Percentiles rank a stretch among this genome's conserved stretches.
phyloP scores from a whole-genome alignment of 2,113 vertebrate genomes.

The Aegithalos caudatus region DNA sequence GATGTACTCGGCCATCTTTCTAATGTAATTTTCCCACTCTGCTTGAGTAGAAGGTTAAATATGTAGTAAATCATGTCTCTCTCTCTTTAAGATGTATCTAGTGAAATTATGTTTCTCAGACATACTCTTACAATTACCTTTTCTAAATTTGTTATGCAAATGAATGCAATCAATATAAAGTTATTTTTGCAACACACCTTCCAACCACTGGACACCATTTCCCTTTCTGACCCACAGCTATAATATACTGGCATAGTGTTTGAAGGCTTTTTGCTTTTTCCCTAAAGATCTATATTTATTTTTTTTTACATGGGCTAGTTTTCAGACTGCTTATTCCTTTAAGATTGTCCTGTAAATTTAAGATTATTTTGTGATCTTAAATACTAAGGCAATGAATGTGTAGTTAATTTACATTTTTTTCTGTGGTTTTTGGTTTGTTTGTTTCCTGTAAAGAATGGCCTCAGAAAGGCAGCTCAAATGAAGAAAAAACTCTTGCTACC shows the following conservation, averaged over 20 bases:
- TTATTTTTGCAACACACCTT: constrained; percentile 13
- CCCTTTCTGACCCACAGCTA: background rate
- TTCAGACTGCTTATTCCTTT: background rate
- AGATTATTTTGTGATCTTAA: constrained; percentile 2
- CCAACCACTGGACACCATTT: background rate
- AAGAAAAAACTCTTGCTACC: constrained; percentile 37
- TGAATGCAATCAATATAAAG: background rate
- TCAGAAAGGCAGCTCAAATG: constrained; percentile 33
- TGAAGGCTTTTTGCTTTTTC: constrained; percentile 25
- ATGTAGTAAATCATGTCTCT: constrained; percentile 53
- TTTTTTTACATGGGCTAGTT: constrained; percentile 62
- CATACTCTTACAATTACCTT: background rate
- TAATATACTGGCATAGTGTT: background rate
- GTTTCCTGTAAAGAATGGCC: background rate
- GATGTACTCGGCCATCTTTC: background rate
- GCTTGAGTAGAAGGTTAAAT: constrained; percentile 57
- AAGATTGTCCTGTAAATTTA: background rate
- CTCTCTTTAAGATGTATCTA: constrained; percentile 1
- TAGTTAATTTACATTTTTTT: background rate
- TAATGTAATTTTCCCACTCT: constrained; percentile 53
- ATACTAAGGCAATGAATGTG: background rate
- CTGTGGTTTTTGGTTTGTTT: background rate
- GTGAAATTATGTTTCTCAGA: constrained; percentile 65
- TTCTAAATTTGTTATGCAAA: background rate
- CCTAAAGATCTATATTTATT: constrained; percentile 40